A percentile compares a stretch with the other conserved stretches of the same genome.
Evolutionary conservation across 37 sponge, comb jelly and placozoan genomes (phyloP).

Genomic region (Tethya wilhelma): DNA sequence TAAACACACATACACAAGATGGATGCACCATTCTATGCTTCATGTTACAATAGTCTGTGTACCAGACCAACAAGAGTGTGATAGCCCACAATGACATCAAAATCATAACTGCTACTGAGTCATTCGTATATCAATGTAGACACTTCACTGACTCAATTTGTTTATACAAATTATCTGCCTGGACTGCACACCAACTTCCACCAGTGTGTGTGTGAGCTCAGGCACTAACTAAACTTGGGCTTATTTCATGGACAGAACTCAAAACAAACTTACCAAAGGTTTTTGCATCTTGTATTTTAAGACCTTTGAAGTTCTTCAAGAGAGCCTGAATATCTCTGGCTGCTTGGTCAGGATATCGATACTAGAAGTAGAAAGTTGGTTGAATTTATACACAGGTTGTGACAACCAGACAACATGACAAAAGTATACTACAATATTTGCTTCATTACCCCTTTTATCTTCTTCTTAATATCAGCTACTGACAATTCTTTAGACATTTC

Average conservation of each 20-base stretch:
- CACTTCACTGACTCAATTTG: too few relatives aligned
- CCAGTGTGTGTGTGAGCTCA: background rate
- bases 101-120: too few relatives aligned
- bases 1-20: too few relatives aligned
- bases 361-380: background rate
- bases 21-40: too few relatives aligned
- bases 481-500: slow-evolving; percentile 6
- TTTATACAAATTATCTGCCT: too few relatives aligned
- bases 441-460: slow-evolving; percentile 19
- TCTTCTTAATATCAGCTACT: slow-evolving; percentile 24
- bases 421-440: slow-evolving; percentile 2
- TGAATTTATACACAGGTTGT: background rate
- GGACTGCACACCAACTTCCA: too few relatives aligned
- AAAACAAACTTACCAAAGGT: slow-evolving; percentile 31
- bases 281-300: slow-evolving; percentile 32
- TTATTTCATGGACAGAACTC: background rate
- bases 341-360: slow-evolving; percentile 47
- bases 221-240: background rate
- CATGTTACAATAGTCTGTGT: too few relatives aligned
- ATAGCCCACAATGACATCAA: too few relatives aligned
- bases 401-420: slow-evolving; percentile 4
- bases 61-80: too few relatives aligned
- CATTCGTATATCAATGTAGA: too few relatives aligned
- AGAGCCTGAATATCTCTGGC: slow-evolving; percentile 53
- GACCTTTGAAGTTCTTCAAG: slow-evolving; percentile 34